Conservation (phyloP, 2,797 vertebrate species). For the Rhabdophis nuchalis region DNA sequence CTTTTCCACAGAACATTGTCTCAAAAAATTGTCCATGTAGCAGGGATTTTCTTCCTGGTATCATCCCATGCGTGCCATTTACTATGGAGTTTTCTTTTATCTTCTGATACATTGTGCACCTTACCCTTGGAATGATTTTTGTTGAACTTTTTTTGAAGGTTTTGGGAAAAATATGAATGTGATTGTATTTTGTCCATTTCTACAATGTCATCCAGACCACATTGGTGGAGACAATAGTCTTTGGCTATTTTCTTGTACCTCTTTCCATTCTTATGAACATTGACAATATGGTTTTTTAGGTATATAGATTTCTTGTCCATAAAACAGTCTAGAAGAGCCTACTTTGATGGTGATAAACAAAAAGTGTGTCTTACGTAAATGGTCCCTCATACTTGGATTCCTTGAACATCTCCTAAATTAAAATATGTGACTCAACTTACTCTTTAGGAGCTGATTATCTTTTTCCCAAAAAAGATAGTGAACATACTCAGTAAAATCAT, state of each 20-base stretch:
- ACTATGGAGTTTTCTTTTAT: not conserved
- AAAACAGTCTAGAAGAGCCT: not conserved
- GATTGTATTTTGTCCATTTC: not conserved
- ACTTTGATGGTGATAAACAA: not conserved
- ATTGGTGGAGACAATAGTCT: not conserved
- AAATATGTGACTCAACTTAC: not conserved
- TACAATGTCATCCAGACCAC: not conserved
- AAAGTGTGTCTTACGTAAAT: not conserved
- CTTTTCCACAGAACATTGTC: not conserved
- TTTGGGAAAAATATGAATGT: not conserved
- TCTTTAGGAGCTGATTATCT: not conserved
- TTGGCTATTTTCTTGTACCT: not conserved
- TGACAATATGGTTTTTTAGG: not conserved
- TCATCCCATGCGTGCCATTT: not conserved
- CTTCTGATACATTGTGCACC: not conserved
- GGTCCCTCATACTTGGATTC: not conserved
- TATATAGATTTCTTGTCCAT: not conserved
- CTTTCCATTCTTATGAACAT: not conserved
- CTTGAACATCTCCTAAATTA: not conserved
- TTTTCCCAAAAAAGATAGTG: not conserved
- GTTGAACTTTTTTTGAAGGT: not conserved
- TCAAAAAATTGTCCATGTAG: not conserved
- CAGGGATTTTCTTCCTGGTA: not conserved
- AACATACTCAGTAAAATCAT: not conserved
- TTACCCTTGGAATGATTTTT: not conserved